Evolutionary conservation across 1,140 invertebrate genomes (phyloP).

Genomic region (Drosophila oshimai): DNA sequence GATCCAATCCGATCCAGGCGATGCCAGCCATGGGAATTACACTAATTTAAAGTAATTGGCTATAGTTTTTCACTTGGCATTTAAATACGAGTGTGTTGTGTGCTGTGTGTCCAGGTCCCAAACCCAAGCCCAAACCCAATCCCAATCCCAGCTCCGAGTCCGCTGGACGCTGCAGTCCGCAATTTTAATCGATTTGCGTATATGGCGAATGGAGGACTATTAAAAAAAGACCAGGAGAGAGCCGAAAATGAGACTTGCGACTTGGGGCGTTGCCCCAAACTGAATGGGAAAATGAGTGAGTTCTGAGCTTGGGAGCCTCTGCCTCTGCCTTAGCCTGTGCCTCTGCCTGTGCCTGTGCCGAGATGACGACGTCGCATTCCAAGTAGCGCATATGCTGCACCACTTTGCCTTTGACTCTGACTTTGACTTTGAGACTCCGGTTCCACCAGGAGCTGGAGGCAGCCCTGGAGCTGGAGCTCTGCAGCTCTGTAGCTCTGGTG

Average conservation of each 20-base stretch:
- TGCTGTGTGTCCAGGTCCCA: slow-evolving; percentile 12
- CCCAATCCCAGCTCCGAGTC: background rate
- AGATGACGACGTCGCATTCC: slow-evolving; percentile 56
- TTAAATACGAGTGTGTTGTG: slow-evolving; percentile 76
- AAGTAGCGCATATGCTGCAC: slow-evolving; percentile 77
- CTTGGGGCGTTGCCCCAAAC: slow-evolving; percentile 71
- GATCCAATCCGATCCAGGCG: slow-evolving; percentile 37
- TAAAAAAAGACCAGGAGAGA: slow-evolving; percentile 55
- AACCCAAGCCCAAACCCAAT: background rate
- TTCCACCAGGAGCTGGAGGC: slow-evolving; percentile 30
- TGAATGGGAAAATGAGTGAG: slow-evolving; percentile 82
- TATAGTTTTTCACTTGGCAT: slow-evolving; percentile 81
- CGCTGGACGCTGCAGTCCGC: slow-evolving; percentile 21
- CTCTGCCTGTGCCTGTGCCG: too few species aligned
- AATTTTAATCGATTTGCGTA: slow-evolving; percentile 83
- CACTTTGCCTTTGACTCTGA: slow-evolving; percentile 9
- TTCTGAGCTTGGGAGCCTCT: slow-evolving; percentile 50
- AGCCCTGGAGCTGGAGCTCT: slow-evolving; percentile 3
- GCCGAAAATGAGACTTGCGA: slow-evolving; percentile 71
- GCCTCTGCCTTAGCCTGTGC: too few species aligned
- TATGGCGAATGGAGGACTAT: slow-evolving; percentile 78
- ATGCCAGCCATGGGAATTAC: slow-evolving; percentile 77
- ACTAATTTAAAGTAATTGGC: slow-evolving; percentile 82
- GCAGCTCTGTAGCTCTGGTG: slow-evolving; percentile 8
- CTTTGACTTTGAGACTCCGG: background rate